These are phyloP conservation scores for Geophilus truncorum DNA, from an alignment of 2,888 invertebrate species.

Conservation along the genomic window DNA sequence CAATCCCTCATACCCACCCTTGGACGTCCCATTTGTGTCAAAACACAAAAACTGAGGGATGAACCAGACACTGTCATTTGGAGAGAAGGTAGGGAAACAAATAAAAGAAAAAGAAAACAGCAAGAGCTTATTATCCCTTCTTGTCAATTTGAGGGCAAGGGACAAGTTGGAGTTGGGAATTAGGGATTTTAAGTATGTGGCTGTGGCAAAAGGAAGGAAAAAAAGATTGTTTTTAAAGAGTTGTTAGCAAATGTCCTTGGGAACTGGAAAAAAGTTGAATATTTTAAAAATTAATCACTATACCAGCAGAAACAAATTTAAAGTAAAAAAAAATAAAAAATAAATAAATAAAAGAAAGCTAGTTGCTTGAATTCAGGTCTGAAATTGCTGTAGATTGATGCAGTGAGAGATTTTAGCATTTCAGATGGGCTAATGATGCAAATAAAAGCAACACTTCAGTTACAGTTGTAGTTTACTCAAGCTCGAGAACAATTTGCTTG, in stretches of 20 bases:
- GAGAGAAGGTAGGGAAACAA: neutral
- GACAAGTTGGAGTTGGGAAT: neutral
- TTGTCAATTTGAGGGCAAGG: neutral
- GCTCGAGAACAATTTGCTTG: neutral
- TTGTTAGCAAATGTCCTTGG: too few relatives aligned
- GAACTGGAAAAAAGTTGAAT: too few relatives aligned
- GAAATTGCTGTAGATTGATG: neutral
- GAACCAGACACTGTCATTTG: neutral
- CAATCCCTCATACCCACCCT: neutral
- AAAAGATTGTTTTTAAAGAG: too few relatives aligned
- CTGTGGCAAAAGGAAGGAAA: too few relatives aligned
- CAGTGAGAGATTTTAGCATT: neutral
- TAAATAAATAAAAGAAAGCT: neutral
- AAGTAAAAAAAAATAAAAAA: neutral
- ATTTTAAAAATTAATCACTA: too few relatives aligned
- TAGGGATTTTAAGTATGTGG: too few relatives aligned
- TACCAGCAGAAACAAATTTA: too few relatives aligned
- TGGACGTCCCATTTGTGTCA: neutral
- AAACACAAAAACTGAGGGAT: neutral
- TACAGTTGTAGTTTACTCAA: constrained; percentile 12
- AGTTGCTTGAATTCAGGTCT: neutral
- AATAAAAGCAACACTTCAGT: neutral
- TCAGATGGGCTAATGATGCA: too few relatives aligned
- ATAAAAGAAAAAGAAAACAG: neutral
- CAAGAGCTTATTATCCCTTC: constrained; percentile 16